Base-by-base conservation (phyloP, 2,113 vertebrate genomes). In the Chaetorhynchus papuensis region DNA sequence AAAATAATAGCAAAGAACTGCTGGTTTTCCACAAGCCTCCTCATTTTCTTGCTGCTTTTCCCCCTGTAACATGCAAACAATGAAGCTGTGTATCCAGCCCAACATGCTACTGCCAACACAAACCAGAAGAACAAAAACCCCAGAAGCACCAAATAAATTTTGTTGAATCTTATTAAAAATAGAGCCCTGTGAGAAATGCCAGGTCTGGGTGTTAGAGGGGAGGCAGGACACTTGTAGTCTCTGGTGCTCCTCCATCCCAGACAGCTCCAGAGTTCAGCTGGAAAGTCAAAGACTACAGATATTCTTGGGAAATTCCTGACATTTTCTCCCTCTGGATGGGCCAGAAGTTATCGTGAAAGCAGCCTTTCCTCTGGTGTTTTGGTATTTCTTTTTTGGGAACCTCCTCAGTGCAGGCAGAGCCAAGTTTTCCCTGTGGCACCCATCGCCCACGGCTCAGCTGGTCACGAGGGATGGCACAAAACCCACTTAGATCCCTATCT, bases 261-360 rank as follows among this genome's bases (percentile, higher is more conserved):
- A 33, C 79, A 61, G 66, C 21, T 80, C 59, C 19, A 18, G 45
- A 16, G 13, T 54, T 81, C 66, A 57, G 60, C 39, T 74, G 60
- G 28, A 23, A 79, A 86, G 27, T 22, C 57, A 92, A 64, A 77
- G 30, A 17, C 10, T 59, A 16, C 28, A 61, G 71, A 54, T 64
- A 93, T 85, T 88, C 30, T 69, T 52, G 33, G 68, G 83, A 89
- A 92, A 92, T 87, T 94, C 86, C 94, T 90, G 47, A 35, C 53
- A 71, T 93, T 96, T 94, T 89, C 76, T 92, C 60, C 19, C 89
- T 83, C 56, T 89, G 53, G 13, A 79, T 47, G 52, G 28, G 56
- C 79, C 91, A 92, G 68, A 41, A 69, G 19, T 54, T 60, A 57
- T 23, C 41, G 49, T 2, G 52, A 85, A 84, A 90, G n/a, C 63